Conservation (phyloP, 1,140 invertebrate genomes). For the Asobara japonica region DNA sequence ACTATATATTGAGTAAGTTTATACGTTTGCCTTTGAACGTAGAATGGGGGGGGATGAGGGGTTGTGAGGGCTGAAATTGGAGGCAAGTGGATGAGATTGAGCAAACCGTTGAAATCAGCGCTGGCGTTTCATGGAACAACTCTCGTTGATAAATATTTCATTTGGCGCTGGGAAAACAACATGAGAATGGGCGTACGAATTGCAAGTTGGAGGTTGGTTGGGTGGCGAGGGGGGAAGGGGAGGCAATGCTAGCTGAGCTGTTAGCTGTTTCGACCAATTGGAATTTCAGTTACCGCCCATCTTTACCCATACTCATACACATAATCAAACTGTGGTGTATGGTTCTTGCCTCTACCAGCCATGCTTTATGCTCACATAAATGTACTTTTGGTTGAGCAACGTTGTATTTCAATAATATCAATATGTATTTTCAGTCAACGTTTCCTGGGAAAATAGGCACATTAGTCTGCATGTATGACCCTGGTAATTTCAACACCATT, state of each 20-base stretch:
- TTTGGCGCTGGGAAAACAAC: neutral
- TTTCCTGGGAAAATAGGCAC: neutral
- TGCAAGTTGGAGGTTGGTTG: neutral
- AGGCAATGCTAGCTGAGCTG: neutral
- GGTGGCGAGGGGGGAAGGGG: no score
- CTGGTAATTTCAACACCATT: neutral
- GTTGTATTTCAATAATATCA: neutral
- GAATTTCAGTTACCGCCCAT: slow-evolving; percentile 4
- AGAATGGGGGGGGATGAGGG: neutral
- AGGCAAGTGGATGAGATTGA: neutral
- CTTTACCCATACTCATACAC: neutral
- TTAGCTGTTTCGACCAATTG: slow-evolving; percentile 2
- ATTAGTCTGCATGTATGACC: neutral
- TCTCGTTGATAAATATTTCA: slow-evolving; percentile 5
- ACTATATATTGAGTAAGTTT: neutral
- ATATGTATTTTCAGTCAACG: neutral
- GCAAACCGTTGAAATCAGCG: neutral
- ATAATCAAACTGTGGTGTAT: neutral
- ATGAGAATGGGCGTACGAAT: neutral
- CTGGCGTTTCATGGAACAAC: neutral
- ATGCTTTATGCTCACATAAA: neutral
- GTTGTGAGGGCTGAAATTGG: neutral
- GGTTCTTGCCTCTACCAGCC: neutral
- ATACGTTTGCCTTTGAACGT: neutral
- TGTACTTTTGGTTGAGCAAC: neutral